phyloP scores from a whole-genome alignment of 1,140 invertebrate species.

The Centruroides vittatus region DNA sequence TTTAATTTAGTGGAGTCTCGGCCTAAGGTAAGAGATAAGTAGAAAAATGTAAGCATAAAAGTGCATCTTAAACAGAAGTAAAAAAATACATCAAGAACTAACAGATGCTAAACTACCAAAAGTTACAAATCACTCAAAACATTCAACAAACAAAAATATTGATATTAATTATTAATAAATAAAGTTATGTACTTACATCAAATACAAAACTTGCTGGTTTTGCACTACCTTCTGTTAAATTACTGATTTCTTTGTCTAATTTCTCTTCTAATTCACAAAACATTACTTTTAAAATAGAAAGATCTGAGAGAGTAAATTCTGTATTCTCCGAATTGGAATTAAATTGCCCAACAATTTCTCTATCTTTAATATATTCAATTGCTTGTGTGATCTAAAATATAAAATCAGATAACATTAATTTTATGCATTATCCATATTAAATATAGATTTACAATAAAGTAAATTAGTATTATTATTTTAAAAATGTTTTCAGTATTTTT shows the following conservation, averaged over 20 bases:
- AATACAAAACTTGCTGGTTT: constrained; percentile 12
- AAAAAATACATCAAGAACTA: no score
- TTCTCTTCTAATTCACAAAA: constrained; percentile 62
- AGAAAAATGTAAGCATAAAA: no score
- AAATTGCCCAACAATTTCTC: constrained; percentile 17
- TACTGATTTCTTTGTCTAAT: constrained; percentile 38
- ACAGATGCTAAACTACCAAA: no score
- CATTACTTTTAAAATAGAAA: constrained; percentile 59
- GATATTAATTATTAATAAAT: not conserved
- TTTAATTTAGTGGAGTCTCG: no score
- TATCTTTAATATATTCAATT: constrained; percentile 18
- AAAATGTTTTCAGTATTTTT: no score
- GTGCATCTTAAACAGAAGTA: no score
- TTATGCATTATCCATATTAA: no score
- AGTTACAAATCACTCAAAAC: no score
- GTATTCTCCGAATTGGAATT: constrained; percentile 18
- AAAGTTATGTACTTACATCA: constrained; percentile 2
- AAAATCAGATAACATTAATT: no score
- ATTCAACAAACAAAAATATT: not conserved
- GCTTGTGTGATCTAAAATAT: constrained; percentile 14
- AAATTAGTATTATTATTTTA: no score
- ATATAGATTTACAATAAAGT: no score
- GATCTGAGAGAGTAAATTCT: constrained; percentile 64
- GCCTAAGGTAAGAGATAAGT: no score
- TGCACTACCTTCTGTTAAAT: not conserved